Percentiles rank a stretch among this genome's conserved stretches.
Conservation (phyloP, 1,140 invertebrate species). For the Charaxes varanes region DNA sequence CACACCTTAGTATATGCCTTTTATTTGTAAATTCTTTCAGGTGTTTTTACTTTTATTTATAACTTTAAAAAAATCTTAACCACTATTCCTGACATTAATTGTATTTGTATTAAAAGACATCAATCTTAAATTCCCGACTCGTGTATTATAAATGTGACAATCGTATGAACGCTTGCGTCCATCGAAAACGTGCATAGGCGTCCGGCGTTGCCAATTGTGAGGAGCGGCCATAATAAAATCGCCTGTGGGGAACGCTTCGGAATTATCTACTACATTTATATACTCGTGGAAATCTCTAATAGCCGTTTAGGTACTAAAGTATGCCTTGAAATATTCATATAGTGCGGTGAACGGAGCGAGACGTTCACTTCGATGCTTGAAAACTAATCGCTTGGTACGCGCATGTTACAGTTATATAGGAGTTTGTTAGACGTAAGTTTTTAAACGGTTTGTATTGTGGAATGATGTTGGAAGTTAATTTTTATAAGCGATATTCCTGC, state of each 20-base stretch:
- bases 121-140: too few species aligned
- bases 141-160: too few species aligned
- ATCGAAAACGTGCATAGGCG: too few species aligned
- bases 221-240: too few species aligned
- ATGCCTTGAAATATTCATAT: constrained; percentile 54
- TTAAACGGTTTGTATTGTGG: constrained; percentile 67
- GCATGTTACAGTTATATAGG: constrained; percentile 46
- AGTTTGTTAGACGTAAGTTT: constrained; percentile 67
- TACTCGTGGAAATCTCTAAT: constrained; percentile 36
- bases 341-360: constrained; percentile 23
- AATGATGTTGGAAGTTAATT: constrained; percentile 49
- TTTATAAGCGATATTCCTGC: constrained; percentile 65
- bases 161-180: too few species aligned
- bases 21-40: too few species aligned
- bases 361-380: constrained; percentile 44
- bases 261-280: constrained; percentile 43
- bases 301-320: constrained; percentile 49
- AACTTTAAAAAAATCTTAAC: too few species aligned
- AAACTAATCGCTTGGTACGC: constrained; percentile 48
- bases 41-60: too few species aligned
- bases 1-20: too few species aligned
- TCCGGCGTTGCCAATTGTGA: too few species aligned
- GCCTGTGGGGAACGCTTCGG: constrained; percentile 35
- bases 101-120: too few species aligned
- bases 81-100: too few species aligned